phyloP scores from a whole-genome alignment of 2,113 vertebrate species.

The Perccottus glenii region DNA sequence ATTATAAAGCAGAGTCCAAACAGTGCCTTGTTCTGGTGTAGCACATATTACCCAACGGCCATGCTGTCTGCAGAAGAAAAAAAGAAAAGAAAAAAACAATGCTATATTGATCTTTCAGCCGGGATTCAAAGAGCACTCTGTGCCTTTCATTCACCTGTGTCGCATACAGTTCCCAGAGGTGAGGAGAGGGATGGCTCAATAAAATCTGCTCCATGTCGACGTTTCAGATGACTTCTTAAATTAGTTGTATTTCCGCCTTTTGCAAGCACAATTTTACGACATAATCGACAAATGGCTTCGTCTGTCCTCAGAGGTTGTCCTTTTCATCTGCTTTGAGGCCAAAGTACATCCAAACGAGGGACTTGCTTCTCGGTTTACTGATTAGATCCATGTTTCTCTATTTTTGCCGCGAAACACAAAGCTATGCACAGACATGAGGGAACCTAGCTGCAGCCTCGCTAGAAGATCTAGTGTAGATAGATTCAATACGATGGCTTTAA shows the following conservation, averaged over 20 bases:
- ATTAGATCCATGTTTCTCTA: conserved; percentile 61
- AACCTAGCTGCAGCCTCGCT: background rate
- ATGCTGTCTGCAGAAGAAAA: too few relatives aligned
- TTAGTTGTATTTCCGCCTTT: conserved; percentile 73
- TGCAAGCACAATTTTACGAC: conserved; percentile 64
- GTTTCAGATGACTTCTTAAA: conserved; percentile 66
- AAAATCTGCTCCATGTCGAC: conserved; percentile 63
- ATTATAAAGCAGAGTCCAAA: too few relatives aligned
- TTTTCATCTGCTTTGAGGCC: conserved; percentile 62
- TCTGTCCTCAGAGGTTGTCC: conserved; percentile 56
- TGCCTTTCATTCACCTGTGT: conserved; percentile 31
- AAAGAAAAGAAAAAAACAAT: background rate
- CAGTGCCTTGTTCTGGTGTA: too few relatives aligned
- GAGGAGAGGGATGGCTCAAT: conserved; percentile 35
- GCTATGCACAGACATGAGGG: background rate
- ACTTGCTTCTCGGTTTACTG: conserved; percentile 63
- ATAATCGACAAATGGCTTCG: conserved; percentile 63
- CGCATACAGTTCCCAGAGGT: conserved; percentile 31
- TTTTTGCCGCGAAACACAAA: conserved; percentile 4
- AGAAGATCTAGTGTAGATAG: conserved; percentile 1
- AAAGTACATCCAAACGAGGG: conserved; percentile 67
- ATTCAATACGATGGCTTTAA: background rate
- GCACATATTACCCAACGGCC: too few relatives aligned
- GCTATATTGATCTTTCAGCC: background rate
- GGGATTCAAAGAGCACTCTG: background rate